Conservation (phyloP, 1,140 invertebrate genomes). For the Cecropterus lyciades region DNA sequence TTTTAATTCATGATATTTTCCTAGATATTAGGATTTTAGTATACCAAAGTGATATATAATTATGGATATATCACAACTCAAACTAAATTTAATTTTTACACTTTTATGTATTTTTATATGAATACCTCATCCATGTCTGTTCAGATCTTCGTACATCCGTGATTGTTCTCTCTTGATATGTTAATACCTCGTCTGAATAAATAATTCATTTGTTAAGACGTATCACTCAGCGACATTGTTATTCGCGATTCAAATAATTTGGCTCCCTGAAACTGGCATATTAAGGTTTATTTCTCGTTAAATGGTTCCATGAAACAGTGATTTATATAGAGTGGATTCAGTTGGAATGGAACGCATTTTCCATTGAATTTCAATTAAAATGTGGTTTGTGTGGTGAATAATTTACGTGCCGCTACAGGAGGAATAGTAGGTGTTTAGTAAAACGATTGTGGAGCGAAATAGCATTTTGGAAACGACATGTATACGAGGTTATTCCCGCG, state of each 20-base stretch:
- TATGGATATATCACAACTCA: too few relatives aligned
- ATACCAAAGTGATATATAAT: too few relatives aligned
- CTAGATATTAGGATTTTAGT: too few relatives aligned
- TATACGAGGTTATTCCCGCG: too few relatives aligned
- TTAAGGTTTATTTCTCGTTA: constrained; percentile 32
- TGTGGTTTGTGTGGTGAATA: constrained; percentile 33
- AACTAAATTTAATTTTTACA: too few relatives aligned
- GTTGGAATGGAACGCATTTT: constrained; percentile 35
- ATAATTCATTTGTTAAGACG: constrained; percentile 77
- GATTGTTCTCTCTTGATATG: constrained; percentile 70
- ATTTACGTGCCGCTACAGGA: constrained; percentile 20
- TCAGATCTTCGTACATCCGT: constrained; percentile 38
- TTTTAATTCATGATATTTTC: too few relatives aligned
- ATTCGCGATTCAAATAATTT: constrained; percentile 34
- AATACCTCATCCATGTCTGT: neutral
- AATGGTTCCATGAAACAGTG: constrained; percentile 25
- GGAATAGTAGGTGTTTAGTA: constrained; percentile 28
- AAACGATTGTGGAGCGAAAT: constrained; percentile 19
- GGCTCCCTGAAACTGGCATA: constrained; percentile 17
- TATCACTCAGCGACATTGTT: constrained; percentile 67
- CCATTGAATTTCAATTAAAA: constrained; percentile 37
- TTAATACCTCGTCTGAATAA: constrained; percentile 77
- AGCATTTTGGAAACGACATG: constrained; percentile 7
- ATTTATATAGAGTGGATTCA: constrained; percentile 34
- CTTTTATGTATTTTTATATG: too few relatives aligned